Conservation (phyloP, 2,113 vertebrate genomes). For the Phrynocephalus versicolor region DNA sequence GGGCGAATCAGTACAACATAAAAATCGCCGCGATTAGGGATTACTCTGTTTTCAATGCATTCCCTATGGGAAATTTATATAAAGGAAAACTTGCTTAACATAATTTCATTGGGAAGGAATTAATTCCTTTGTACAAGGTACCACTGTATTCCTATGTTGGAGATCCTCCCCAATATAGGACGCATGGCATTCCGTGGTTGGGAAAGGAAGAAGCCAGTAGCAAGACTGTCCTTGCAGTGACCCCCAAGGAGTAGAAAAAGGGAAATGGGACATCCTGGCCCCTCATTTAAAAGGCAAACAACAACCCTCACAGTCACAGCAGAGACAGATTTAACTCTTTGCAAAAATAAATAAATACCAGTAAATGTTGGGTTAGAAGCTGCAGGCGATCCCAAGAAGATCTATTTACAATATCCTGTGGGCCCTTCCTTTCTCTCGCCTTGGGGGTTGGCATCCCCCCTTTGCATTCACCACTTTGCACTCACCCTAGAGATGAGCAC, state of each 20-base stretch:
- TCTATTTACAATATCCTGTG: neutral
- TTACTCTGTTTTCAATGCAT: no score
- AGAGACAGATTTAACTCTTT: conserved; percentile 60
- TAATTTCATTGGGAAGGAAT: no score
- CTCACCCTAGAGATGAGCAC: neutral
- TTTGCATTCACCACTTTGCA: neutral
- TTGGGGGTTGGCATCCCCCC: neutral
- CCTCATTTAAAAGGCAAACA: conserved; percentile 63
- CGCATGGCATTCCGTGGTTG: conserved; percentile 15
- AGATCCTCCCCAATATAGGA: fast-evolving
- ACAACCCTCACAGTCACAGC: neutral
- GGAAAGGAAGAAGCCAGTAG: conserved; percentile 19
- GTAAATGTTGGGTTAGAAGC: conserved; percentile 9
- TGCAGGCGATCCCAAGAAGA: neutral
- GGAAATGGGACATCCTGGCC: conserved; percentile 67
- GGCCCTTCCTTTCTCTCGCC: neutral
- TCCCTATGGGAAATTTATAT: no score
- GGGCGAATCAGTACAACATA: no score
- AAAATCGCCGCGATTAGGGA: no score
- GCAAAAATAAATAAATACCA: no score
- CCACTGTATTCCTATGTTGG: neutral
- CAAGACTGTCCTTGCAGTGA: conserved; percentile 58
- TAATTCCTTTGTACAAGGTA: no score
- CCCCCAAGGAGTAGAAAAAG: conserved; percentile 46
- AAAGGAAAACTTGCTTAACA: no score